phyloP scores from a whole-genome alignment of 2,113 vertebrate species.

The Talpa occidentalis region DNA sequence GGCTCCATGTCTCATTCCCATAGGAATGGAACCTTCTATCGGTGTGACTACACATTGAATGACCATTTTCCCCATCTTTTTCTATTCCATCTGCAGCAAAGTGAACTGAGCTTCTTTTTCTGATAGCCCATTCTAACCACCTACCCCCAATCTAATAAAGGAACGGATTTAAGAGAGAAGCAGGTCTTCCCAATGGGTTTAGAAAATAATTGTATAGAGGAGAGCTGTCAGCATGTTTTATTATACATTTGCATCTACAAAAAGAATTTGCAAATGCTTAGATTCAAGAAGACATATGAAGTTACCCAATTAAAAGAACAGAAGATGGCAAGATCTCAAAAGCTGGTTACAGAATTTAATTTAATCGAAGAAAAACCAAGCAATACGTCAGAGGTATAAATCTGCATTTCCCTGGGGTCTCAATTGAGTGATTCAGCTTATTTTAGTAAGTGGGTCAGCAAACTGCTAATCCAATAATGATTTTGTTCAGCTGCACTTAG shows the following conservation, averaged over 20 bases:
- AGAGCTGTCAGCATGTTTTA: conserved; percentile 41
- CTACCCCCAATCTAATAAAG: not conserved
- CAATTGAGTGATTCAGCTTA: conserved; percentile 79
- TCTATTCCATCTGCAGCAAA: not conserved
- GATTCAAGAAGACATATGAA: conserved; percentile 45
- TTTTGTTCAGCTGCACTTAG: conserved; percentile 49
- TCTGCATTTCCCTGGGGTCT: conserved; percentile 70
- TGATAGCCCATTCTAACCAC: not conserved
- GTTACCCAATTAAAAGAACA: conserved; percentile 65
- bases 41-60: not conserved
- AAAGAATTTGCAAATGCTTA: conserved; percentile 54
- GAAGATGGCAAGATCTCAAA: conserved; percentile 43
- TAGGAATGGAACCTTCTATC: not conserved
- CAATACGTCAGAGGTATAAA: conserved; percentile 55
- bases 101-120: not conserved
- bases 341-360: conserved; percentile 51
- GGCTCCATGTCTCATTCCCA: not conserved
- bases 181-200: not conserved
- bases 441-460: conserved; percentile 77
- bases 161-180: conserved; percentile 40
- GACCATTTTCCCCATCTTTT: not conserved
- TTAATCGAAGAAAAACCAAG: conserved; percentile 65
- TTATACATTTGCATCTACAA: conserved; percentile 60
- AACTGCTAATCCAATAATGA: conserved; percentile 74
- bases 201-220: conserved; percentile 53